Percentiles rank a stretch among this genome's conserved stretches.
phyloP scores from a whole-genome alignment of 2,113 vertebrate genomes.

The Gopherus flavomarginatus region DNA sequence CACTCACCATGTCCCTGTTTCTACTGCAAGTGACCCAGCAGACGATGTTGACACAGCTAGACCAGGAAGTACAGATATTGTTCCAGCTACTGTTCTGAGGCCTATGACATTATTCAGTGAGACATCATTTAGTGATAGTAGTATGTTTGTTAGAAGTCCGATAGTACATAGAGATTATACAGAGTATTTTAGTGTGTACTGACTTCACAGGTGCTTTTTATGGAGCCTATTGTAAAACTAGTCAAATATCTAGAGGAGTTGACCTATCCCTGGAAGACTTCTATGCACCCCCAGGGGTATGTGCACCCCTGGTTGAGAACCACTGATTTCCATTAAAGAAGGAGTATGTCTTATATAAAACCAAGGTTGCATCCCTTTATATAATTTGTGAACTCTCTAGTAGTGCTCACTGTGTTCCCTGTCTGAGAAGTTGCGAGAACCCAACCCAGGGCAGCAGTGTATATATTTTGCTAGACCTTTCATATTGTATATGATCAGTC shows the following conservation, averaged over 20 bases:
- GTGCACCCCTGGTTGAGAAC: background rate
- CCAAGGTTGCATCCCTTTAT: background rate
- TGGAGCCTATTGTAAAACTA: background rate
- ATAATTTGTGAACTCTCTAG: background rate
- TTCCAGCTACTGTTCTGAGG: background rate
- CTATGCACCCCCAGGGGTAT: rapidly evolving
- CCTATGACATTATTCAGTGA: background rate
- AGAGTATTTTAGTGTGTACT: background rate
- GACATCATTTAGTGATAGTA: background rate
- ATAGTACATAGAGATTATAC: background rate
- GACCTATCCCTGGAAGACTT: background rate
- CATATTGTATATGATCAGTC: background rate
- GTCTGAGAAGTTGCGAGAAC: background rate
- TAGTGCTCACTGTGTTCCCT: background rate
- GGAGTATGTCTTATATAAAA: background rate
- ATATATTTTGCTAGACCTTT: background rate
- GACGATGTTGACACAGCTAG: background rate
- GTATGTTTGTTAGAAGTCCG: background rate
- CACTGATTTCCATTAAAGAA: background rate
- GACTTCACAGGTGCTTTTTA: background rate
- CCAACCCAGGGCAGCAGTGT: background rate
- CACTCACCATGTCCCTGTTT: background rate
- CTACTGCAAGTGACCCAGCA: background rate
- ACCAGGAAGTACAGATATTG: background rate
- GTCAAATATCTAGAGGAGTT: background rate